Conservation (phyloP, 2,113 vertebrate species). For the Halichoerus grypus region DNA sequence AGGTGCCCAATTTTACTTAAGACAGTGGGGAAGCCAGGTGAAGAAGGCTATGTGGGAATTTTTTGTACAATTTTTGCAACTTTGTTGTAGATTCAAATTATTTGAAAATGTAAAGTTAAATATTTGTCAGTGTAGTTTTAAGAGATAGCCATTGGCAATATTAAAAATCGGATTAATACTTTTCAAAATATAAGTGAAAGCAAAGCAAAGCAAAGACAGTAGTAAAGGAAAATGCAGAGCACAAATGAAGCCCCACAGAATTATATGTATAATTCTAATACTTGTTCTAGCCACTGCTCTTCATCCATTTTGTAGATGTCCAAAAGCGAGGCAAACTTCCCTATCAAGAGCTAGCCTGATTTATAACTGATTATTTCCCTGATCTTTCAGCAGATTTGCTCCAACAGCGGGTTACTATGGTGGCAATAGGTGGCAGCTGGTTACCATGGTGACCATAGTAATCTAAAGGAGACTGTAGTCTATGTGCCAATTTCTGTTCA, state of each 20-base stretch:
- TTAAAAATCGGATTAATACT: background rate
- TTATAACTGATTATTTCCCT: background rate
- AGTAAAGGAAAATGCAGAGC: background rate
- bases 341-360: background rate
- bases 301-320: background rate
- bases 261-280: background rate
- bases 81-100: background rate
- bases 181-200: background rate
- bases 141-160: background rate
- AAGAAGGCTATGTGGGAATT: background rate
- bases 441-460: background rate
- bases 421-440: background rate
- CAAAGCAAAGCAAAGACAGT: background rate
- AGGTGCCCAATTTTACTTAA: background rate
- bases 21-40: background rate
- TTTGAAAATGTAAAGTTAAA: background rate
- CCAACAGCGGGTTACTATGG: background rate
- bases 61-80: background rate
- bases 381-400: background rate
- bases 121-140: background rate
- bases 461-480: background rate
- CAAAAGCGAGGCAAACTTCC: background rate
- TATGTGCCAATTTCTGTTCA: background rate
- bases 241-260: background rate
- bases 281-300: background rate